These are phyloP conservation scores for Micropoecilia bifurca DNA, from an alignment of 2,797 vertebrate genomes.

Conservation along the genomic window DNA sequence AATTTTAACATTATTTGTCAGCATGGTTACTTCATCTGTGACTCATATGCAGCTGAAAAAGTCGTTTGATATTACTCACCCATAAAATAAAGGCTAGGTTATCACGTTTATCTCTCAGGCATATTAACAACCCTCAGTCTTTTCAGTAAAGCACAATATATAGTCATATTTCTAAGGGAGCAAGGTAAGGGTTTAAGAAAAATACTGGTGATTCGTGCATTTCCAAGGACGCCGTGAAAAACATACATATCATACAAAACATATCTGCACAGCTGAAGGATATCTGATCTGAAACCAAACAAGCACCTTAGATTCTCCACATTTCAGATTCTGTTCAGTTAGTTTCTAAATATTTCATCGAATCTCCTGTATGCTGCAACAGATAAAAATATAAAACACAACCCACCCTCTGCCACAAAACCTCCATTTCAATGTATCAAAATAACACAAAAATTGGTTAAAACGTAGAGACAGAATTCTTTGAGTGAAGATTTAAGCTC, in stretches of 20 bases:
- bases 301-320: background rate
- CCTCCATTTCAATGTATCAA: background rate
- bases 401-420: background rate
- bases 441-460: background rate
- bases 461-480: background rate
- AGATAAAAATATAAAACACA: background rate
- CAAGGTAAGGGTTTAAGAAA: background rate
- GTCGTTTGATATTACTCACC: background rate
- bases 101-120: background rate
- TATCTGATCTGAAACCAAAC: slow-evolving; percentile 1
- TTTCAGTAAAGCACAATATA: background rate
- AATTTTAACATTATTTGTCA: background rate
- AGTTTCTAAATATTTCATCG: background rate
- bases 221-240: background rate
- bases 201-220: background rate
- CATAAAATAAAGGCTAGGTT: background rate
- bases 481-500: background rate
- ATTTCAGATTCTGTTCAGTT: background rate
- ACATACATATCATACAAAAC: background rate
- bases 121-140: background rate
- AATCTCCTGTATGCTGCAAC: background rate
- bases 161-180: background rate
- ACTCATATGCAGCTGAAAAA: background rate
- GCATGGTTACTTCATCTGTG: background rate
- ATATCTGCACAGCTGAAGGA: background rate